Evolutionary conservation across 2,113 vertebrate species (phyloP), one percentile per base, ranked within the genome.

Genomic region (Thymallus thymallus): DNA sequence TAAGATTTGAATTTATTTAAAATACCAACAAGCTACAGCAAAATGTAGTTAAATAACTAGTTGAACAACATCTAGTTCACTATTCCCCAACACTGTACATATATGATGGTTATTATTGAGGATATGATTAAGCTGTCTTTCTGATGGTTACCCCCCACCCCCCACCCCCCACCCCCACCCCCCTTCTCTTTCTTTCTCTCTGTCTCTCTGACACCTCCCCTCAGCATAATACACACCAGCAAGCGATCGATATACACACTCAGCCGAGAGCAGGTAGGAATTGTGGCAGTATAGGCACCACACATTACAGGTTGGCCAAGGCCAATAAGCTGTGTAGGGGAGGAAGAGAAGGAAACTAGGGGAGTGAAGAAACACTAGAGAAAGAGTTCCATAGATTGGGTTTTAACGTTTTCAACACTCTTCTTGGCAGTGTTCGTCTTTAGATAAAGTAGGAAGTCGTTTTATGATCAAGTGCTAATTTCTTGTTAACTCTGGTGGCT

Each of bases 201-300:
- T 55, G 75, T 73, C 77, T 73, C 71, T 62, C 86, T 83, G 87
- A 90, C 88, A 90, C 88, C 80, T 89, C 83, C 81, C 82, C 81
- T 89, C 84, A 89, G 82, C 79, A 84, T 91, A 91, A 91, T 90
- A 87, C 88, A 86, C 88, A 87, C 85, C 85, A 90, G 88, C 89
- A 89, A 86, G 80, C 87, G 88, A 92, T 93, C 91, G 81, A 93
- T 93, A 93, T 93, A 91, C 81, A 70, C 78, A 89, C 88, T 91
- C 90, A 90, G 86, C 80, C 85, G 55, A 88, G 82, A 89, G 88
- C 84, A 84, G 80, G 80, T 88, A 92, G 88, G 89, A 91, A 87
- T 91, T 91, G 91, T 93, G 92, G 90, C 90, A 92, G 89, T 83
- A 82, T 68, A 89, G 88, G 88, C 87, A 85, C 80, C 86, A 84